Evolutionary conservation across 1,140 invertebrate genomes (phyloP).

Genomic region (Formica selysi): DNA sequence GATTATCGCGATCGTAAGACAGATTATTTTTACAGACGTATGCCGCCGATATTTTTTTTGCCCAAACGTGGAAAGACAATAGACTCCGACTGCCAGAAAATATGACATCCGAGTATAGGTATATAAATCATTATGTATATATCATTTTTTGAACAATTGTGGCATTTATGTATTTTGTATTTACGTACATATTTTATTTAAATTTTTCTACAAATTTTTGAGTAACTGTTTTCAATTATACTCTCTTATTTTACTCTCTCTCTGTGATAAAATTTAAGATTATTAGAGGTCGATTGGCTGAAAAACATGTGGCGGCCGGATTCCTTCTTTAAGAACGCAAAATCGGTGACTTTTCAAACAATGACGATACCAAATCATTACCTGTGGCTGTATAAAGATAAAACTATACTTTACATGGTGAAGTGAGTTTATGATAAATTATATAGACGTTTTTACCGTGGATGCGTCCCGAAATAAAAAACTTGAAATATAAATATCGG

Average conservation of each 20-base stretch:
- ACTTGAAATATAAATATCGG: constrained; percentile 13
- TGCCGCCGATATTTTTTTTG: constrained; percentile 96
- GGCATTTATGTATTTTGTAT: constrained; percentile 33
- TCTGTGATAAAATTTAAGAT: constrained; percentile 82
- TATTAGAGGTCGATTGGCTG: constrained; percentile 95
- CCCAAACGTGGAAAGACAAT: constrained; percentile 96
- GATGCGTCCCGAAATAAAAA: not conserved
- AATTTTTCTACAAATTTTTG: constrained; percentile 8
- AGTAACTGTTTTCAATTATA: not conserved
- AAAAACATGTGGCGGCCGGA: constrained; percentile 97
- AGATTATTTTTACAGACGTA: constrained; percentile 90
- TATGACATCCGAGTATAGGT: constrained; percentile 96
- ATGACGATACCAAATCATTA: constrained; percentile 98
- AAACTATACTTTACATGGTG: constrained; percentile 95
- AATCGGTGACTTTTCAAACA: constrained; percentile 96
- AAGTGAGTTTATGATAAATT: constrained; percentile 88
- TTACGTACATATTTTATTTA: constrained; percentile 6
- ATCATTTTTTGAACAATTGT: not conserved
- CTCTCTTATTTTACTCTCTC: not conserved
- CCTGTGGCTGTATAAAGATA: constrained; percentile 95
- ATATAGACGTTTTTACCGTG: not conserved
- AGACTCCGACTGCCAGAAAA: constrained; percentile 95
- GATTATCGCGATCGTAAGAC: constrained; percentile 4
- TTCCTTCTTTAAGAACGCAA: constrained; percentile 96
- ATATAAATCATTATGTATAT: constrained; percentile 39